Conservation (phyloP, 1,140 invertebrate genomes). For the Potamilus streckersoni region DNA sequence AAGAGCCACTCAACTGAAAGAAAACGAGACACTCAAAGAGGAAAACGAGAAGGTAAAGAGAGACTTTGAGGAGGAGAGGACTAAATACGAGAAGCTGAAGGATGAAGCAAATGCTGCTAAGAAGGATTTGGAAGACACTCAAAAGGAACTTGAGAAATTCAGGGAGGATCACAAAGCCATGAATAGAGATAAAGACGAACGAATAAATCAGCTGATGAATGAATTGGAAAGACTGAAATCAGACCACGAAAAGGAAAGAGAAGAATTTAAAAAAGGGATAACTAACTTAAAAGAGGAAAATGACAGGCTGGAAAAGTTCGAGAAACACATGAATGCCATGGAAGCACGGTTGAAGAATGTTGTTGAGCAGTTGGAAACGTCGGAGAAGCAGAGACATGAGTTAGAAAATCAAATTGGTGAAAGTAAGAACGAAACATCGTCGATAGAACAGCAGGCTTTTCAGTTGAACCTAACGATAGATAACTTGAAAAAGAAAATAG, state of each 20-base stretch:
- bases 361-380: conserved; percentile 32
- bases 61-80: conserved; percentile 24
- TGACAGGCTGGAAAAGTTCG: conserved; percentile 20
- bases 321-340: conserved; percentile 4
- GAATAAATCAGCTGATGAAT: conserved; percentile 26
- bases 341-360: conserved; percentile 21
- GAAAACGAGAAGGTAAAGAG: conserved; percentile 28
- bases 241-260: conserved; percentile 30
- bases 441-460: conserved; percentile 29
- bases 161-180: conserved; percentile 30
- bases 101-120: conserved; percentile 20
- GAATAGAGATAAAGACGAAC: conserved; percentile 27
- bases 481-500: conserved; percentile 21
- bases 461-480: conserved; percentile 38
- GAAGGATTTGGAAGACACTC: conserved; percentile 23
- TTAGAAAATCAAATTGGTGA: conserved; percentile 37
- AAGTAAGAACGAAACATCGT: conserved; percentile 18
- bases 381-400: conserved; percentile 23
- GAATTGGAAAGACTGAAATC: conserved; percentile 25
- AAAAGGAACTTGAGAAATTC: conserved; percentile 29
- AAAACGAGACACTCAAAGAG: conserved; percentile 28
- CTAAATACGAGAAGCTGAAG: conserved; percentile 16
- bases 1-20: conserved; percentile 20
- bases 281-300: conserved; percentile 27
- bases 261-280: conserved; percentile 26